phyloP scores from a whole-genome alignment of 2,113 vertebrate species.

The Apistogramma diplotaenia region DNA sequence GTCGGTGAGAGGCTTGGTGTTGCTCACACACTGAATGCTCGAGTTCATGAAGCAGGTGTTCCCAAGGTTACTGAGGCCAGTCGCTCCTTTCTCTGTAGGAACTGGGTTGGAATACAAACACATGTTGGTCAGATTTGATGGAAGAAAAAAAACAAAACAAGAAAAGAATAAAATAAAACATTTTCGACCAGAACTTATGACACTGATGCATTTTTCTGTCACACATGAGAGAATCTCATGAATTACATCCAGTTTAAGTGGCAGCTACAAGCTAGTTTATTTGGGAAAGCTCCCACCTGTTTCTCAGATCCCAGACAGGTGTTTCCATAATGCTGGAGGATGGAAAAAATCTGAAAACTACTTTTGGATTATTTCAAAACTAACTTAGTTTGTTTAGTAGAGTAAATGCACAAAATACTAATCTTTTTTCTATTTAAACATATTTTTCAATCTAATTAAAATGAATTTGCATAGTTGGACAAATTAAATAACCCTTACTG shows the following conservation, averaged over 20 bases:
- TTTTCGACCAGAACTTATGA: background rate
- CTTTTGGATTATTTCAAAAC: background rate
- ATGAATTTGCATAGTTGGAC: no score
- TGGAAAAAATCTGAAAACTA: background rate
- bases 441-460: no score
- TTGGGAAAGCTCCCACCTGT: no score
- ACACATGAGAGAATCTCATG: background rate
- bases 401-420: no score
- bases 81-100: conserved; percentile 97
- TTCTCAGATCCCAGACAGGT: background rate
- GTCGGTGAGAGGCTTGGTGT: conserved; percentile 92
- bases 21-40: conserved; percentile 99
- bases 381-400: background rate
- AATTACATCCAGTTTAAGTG: no score
- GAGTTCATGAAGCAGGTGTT: conserved; percentile 99
- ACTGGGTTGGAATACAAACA: conserved; percentile 70
- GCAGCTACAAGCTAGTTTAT: no score
- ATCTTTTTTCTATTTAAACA: no score
- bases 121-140: background rate
- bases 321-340: background rate
- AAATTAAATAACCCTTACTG: no score
- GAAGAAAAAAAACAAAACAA: background rate
- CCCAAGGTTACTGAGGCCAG: conserved; percentile 96
- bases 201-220: background rate
- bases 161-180: background rate